These are phyloP conservation scores for Elaeidobius kamerunicus DNA, from an alignment of 2,888 invertebrate species.

Conservation along the genomic window DNA sequence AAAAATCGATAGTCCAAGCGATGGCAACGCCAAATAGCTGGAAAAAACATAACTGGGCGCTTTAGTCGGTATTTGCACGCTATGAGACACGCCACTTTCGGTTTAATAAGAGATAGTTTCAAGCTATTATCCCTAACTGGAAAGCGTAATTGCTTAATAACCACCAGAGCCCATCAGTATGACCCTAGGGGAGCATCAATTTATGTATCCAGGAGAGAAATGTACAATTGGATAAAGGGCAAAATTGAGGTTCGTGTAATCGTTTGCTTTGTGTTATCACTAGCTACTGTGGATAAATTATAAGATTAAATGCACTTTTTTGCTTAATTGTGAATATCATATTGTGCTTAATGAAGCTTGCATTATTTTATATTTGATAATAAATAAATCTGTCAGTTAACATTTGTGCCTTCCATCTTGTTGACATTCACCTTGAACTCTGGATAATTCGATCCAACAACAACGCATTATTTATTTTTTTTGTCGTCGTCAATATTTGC, in stretches of 20 bases:
- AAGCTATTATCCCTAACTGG: slow-evolving; percentile 14
- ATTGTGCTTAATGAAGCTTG: no score
- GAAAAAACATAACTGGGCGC: slow-evolving; percentile 6
- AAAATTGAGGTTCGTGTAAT: slow-evolving; percentile 21
- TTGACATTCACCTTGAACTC: no score
- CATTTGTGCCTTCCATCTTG: no score
- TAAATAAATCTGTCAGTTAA: no score
- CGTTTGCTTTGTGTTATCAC: slow-evolving; percentile 1
- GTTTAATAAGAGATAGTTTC: slow-evolving; percentile 19
- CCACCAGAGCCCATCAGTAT: slow-evolving; percentile 5
- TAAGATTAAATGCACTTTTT: background rate
- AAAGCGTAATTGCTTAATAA: slow-evolving; percentile 3
- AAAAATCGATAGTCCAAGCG: slow-evolving; percentile 21
- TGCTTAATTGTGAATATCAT: no score
- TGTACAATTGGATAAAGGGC: slow-evolving; percentile 25
- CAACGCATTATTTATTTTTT: no score
- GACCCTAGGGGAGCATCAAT: slow-evolving; percentile 2
- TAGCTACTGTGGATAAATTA: background rate
- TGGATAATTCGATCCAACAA: no score
- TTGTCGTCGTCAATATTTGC: no score
- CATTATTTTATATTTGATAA: no score
- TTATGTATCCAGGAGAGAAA: slow-evolving; percentile 18
- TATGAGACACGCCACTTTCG: slow-evolving; percentile 21
- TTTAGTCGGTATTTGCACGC: slow-evolving; percentile 23
- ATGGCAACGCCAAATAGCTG: slow-evolving; percentile 2